A percentile compares a stretch with the other conserved stretches of the same genome.
Evolutionary conservation across 2,888 invertebrate species (phyloP).

Genomic region (Bembecia ichneumoniformis): DNA sequence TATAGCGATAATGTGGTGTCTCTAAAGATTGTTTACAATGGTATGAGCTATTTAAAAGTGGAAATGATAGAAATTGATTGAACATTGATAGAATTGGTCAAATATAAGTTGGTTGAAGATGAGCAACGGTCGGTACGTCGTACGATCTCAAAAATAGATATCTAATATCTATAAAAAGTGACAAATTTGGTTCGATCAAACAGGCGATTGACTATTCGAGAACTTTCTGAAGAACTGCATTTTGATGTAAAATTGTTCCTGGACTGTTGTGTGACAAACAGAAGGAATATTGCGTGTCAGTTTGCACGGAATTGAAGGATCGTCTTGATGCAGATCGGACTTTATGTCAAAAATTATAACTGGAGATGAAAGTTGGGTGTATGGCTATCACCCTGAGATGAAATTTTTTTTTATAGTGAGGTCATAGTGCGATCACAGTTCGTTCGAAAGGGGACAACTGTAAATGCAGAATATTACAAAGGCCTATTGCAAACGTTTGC

Average conservation of each 20-base stretch:
- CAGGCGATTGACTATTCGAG: conserved; percentile 1
- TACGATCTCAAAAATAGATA: conserved; percentile 1
- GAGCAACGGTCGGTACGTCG: background rate
- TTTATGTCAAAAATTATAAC: conserved; percentile 1
- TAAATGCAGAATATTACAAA: background rate
- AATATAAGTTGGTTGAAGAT: background rate
- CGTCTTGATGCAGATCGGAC: background rate
- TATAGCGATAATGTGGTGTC: conserved; percentile 1
- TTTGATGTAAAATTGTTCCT: background rate
- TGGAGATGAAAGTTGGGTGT: conserved; percentile 1
- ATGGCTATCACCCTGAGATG: background rate
- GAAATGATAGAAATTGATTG: too few relatives aligned
- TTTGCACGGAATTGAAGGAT: background rate
- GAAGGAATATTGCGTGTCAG: background rate
- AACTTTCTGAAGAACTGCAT: background rate
- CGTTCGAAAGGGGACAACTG: background rate
- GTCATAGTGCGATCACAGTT: background rate
- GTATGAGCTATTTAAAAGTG: conserved; percentile 1
- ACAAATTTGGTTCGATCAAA: background rate
- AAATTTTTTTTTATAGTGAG: background rate
- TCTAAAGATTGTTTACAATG: conserved; percentile 1
- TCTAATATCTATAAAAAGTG: background rate
- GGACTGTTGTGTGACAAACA: background rate
- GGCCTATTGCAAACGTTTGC: background rate
- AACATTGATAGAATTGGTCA: too few relatives aligned